These are phyloP conservation scores for Phymastichus coffea DNA, from an alignment of 1,140 invertebrate species.

Conservation along the genomic window DNA sequence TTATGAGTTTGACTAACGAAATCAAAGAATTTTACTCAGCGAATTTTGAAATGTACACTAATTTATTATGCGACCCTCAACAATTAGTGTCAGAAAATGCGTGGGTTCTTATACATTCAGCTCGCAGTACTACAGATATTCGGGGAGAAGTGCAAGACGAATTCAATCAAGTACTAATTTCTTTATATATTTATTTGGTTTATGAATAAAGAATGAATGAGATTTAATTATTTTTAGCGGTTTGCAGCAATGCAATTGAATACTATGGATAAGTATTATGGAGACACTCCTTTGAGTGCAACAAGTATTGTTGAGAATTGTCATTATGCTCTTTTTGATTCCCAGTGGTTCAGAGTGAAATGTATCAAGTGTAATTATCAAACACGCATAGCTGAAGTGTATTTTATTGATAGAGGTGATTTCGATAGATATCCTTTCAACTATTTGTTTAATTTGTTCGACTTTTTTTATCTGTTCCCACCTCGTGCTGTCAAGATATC, in stretches of 20 bases:
- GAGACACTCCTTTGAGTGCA: background rate
- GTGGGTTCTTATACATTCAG: too few species aligned
- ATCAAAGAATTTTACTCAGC: too few species aligned
- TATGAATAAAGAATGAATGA: background rate
- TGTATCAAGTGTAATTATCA: background rate
- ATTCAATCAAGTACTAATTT: background rate
- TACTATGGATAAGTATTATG: background rate
- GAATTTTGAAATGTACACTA: too few species aligned
- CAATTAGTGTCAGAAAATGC: too few species aligned
- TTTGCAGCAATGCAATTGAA: background rate
- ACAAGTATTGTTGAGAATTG: background rate
- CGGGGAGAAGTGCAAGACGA: too few species aligned
- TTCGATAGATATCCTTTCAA: background rate
- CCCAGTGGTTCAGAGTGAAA: background rate
- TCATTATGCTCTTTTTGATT: constrained; percentile 14
- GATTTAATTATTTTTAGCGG: too few species aligned
- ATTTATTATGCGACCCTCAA: too few species aligned
- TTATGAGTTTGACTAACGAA: too few species aligned
- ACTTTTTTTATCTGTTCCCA: background rate
- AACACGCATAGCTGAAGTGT: background rate
- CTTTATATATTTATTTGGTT: background rate
- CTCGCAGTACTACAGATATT: too few species aligned
- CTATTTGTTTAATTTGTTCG: background rate
- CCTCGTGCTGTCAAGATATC: background rate
- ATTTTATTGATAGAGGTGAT: constrained; percentile 7